Evolutionary conservation across 2,113 vertebrate species (phyloP).

Genomic region (Smithornis capensis): DNA sequence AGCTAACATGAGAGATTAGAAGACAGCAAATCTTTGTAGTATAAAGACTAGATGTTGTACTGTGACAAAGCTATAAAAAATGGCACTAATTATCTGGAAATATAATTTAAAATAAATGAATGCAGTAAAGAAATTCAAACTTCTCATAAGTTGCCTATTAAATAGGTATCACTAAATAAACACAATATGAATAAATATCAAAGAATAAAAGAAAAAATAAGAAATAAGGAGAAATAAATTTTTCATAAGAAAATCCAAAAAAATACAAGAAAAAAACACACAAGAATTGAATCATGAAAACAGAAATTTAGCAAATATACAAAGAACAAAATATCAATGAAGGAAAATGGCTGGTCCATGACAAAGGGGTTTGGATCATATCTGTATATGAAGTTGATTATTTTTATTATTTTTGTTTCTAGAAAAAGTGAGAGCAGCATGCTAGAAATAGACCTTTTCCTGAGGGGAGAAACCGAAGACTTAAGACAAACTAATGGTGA

Average conservation of each 20-base stretch:
- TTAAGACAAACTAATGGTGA: background rate
- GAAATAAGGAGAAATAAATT: background rate
- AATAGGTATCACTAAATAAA: background rate
- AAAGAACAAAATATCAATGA: background rate
- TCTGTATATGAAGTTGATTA: background rate
- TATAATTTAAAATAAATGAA: background rate
- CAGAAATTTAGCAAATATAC: background rate
- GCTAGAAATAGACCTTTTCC: background rate
- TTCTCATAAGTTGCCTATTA: background rate
- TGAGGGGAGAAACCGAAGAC: slow-evolving; percentile 10
- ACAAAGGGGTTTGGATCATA: background rate
- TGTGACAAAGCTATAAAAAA: background rate
- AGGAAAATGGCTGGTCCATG: background rate
- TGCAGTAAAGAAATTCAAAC: background rate
- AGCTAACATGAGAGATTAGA: background rate
- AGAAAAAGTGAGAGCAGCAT: background rate
- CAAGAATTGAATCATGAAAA: background rate
- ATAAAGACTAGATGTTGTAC: background rate
- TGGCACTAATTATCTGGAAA: background rate
- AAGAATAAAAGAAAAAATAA: background rate
- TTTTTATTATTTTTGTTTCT: background rate
- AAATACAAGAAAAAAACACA: background rate
- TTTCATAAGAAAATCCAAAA: background rate
- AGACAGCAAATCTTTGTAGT: background rate
- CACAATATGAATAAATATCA: background rate